These are phyloP conservation scores for Caenorhabditis inopinata DNA, from an alignment of 1,140 invertebrate genomes.

Conservation along the genomic window DNA sequence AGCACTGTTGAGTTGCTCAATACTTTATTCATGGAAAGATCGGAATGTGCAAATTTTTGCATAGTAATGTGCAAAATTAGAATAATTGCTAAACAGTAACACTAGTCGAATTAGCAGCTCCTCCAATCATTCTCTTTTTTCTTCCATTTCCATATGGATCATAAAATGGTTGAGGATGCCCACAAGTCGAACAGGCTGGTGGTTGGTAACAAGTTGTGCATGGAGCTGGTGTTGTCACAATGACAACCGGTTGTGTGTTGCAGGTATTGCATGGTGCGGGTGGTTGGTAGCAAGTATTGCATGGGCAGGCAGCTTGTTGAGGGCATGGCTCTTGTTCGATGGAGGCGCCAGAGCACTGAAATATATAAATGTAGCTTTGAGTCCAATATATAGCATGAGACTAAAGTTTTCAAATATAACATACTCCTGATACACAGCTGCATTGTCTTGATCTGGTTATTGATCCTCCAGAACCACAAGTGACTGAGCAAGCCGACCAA, in stretches of 20 bases:
- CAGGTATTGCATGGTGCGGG: conserved; percentile 36
- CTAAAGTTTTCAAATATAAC: background rate
- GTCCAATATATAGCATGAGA: background rate
- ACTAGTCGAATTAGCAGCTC: background rate
- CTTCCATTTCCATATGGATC: conserved; percentile 25
- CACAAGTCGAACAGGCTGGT: conserved; percentile 16
- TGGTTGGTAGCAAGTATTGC: conserved; percentile 36
- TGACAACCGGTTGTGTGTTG: conserved; percentile 4
- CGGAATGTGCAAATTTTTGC: conserved; percentile 25
- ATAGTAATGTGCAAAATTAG: conserved; percentile 15
- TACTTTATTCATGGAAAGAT: background rate
- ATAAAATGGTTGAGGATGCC: conserved; percentile 13
- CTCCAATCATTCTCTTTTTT: conserved; percentile 20
- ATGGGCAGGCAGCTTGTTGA: conserved; percentile 24
- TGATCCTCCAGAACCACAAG: conserved; percentile 44
- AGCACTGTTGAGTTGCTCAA: conserved; percentile 68
- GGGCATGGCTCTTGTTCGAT: conserved; percentile 36
- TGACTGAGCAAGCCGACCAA: conserved; percentile 36
- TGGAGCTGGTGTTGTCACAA: conserved; percentile 18
- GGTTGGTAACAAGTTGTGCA: conserved; percentile 34
- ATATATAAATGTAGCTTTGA: background rate
- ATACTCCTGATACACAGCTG: conserved; percentile 34
- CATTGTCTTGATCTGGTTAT: conserved; percentile 44
- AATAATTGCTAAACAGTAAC: background rate
- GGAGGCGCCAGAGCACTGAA: conserved; percentile 31